A percentile compares a stretch with the other conserved stretches of the same genome.
phyloP scores from a whole-genome alignment of 2,888 invertebrate species.

The Tuberolachnus salignus region DNA sequence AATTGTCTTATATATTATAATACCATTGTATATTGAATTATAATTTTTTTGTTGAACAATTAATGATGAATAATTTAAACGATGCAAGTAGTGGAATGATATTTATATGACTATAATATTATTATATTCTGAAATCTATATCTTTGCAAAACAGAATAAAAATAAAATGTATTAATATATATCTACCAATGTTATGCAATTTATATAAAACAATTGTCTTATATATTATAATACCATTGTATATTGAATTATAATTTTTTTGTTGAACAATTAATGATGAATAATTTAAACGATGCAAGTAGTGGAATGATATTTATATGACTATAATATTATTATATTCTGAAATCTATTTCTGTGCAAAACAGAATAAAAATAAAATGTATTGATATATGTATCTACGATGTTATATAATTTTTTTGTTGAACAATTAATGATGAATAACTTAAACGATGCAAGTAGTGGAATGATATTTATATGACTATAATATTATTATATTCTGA shows the following conservation, averaged over 20 bases:
- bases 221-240: not conserved
- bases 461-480: constrained; percentile 41
- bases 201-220: too few species aligned
- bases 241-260: constrained; percentile 11
- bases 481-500: not conserved
- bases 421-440: not conserved
- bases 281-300: not conserved
- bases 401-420: not conserved
- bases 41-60: not conserved
- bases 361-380: not conserved
- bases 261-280: not conserved
- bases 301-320: constrained; percentile 44
- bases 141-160: not conserved
- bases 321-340: not conserved
- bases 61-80: not conserved
- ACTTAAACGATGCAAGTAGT: constrained; percentile 17
- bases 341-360: not conserved
- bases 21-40: constrained; percentile 30
- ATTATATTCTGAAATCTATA: not conserved
- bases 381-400: too few species aligned
- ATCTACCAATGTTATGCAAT: too few species aligned
- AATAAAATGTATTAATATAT: not conserved
- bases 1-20: too few species aligned
- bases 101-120: constrained; percentile 19
- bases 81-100: constrained; percentile 38